Conservation (phyloP, 2,113 vertebrate species). For the Platichthys flesus region DNA sequence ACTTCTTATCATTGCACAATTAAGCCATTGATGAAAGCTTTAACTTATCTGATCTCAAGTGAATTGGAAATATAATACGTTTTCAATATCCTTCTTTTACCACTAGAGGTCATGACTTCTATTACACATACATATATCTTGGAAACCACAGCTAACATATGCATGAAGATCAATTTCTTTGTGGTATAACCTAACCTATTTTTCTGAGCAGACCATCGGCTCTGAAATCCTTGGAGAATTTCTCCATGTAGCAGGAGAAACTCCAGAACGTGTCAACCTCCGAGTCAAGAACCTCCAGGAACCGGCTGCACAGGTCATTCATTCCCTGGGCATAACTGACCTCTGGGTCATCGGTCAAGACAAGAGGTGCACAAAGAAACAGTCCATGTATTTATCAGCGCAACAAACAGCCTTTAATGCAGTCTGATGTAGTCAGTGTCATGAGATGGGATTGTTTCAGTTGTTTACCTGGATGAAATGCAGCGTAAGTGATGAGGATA, state of each 20-base stretch:
- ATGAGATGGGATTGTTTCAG: background rate
- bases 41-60: background rate
- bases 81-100: background rate
- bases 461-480: conserved; percentile 86
- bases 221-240: conserved; percentile 82
- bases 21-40: too few species aligned
- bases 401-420: background rate
- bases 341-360: conserved; percentile 65
- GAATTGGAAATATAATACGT: background rate
- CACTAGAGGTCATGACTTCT: background rate
- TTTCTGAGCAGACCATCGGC: conserved; percentile 84
- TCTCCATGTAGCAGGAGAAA: conserved; percentile 85
- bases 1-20: background rate
- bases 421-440: background rate
- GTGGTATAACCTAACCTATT: conserved; percentile 71
- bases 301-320: conserved; percentile 86
- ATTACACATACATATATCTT: background rate
- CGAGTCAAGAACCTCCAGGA: conserved; percentile 84
- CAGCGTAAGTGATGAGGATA: conserved; percentile 87
- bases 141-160: background rate
- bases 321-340: conserved; percentile 87
- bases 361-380: background rate
- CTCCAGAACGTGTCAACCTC: conserved; percentile 87
- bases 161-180: background rate
- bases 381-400: background rate